These are phyloP conservation scores for Drosophila cracens DNA, from an alignment of 2,888 invertebrate genomes.

Conservation along the genomic window DNA sequence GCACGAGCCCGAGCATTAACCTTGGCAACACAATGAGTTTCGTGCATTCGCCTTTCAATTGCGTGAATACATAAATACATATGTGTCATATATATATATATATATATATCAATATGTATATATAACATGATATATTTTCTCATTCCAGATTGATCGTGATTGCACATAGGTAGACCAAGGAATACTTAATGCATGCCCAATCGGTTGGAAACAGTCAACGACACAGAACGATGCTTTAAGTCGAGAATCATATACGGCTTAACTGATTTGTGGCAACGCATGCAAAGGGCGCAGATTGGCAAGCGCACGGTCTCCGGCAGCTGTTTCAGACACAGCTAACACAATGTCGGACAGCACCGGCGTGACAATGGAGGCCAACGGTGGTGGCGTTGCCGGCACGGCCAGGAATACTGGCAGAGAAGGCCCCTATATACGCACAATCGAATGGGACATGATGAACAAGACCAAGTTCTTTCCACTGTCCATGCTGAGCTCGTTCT, in stretches of 20 bases:
- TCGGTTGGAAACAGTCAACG: constrained; percentile 37
- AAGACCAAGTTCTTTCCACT: constrained; percentile 96
- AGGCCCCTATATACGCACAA: constrained; percentile 89
- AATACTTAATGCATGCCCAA: constrained; percentile 42
- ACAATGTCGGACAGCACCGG: constrained; percentile 65
- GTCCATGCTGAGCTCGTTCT: constrained; percentile 91
- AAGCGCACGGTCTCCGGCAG: constrained; percentile 57
- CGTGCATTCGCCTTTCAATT: constrained; percentile 41
- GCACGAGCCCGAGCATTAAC: constrained; percentile 34
- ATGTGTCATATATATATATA: neutral
- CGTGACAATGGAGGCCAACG: constrained; percentile 62
- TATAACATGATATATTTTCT: constrained; percentile 39
- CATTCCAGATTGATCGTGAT: constrained; percentile 43
- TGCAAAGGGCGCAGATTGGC: constrained; percentile 48
- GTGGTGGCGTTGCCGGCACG: constrained; percentile 51
- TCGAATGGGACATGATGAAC: constrained; percentile 99
- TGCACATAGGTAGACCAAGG: constrained; percentile 25
- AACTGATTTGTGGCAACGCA: constrained; percentile 50
- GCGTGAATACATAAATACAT: constrained; percentile 32
- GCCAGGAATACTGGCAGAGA: constrained; percentile 57
- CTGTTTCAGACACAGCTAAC: constrained; percentile 61
- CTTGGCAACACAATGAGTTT: constrained; percentile 51
- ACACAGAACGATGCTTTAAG: constrained; percentile 62
- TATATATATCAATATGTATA: neutral
- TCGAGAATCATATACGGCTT: constrained; percentile 23